phyloP scores from a whole-genome alignment of 2,113 vertebrate species.

The Okapia johnstoni region DNA sequence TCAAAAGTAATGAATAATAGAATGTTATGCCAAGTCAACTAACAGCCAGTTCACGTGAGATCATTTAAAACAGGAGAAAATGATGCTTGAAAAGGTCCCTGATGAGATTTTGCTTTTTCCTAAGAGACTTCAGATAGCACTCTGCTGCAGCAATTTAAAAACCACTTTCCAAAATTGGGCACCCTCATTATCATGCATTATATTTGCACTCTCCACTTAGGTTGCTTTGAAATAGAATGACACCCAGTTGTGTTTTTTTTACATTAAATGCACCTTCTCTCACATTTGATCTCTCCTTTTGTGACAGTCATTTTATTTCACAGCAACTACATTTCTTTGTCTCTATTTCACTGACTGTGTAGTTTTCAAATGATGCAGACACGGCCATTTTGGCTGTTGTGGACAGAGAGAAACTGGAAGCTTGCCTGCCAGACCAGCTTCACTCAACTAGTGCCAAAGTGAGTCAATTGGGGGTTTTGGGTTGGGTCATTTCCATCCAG shows the following conservation, averaged over 20 bases:
- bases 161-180: conserved; percentile 69
- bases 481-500: background rate
- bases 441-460: background rate
- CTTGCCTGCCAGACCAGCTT: background rate
- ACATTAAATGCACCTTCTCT: conserved; percentile 47
- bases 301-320: conserved; percentile 42
- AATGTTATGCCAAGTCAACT: conserved; percentile 23
- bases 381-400: background rate
- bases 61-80: conserved; percentile 68
- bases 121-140: conserved; percentile 53
- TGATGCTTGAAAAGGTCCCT: conserved; percentile 61
- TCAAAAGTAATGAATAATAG: conserved; percentile 60
- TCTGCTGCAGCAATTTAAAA: conserved; percentile 66
- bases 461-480: background rate
- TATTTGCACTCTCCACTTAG: conserved; percentile 41
- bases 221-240: conserved; percentile 51
- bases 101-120: conserved; percentile 64
- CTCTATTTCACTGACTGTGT: conserved; percentile 28
- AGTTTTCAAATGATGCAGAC: conserved; percentile 16
- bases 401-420: background rate
- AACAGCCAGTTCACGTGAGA: conserved; percentile 53
- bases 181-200: conserved; percentile 64
- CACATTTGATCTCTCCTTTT: conserved; percentile 19
- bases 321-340: conserved; percentile 37
- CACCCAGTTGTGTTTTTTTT: conserved; percentile 52